Evolutionary conservation across 2,888 invertebrate species (phyloP).

Genomic region (Autographa gamma): DNA sequence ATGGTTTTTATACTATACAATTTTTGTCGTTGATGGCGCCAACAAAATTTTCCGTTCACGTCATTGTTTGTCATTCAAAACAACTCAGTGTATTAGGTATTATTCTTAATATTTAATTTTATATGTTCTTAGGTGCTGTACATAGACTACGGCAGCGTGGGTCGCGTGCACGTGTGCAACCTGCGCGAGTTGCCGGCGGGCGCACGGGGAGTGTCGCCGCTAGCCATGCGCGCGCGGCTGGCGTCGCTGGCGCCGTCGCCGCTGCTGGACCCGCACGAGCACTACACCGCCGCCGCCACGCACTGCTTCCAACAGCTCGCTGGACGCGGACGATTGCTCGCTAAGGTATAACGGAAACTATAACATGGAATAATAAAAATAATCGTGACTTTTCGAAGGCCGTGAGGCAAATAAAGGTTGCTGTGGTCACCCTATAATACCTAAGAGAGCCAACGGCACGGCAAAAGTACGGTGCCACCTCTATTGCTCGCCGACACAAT

Average conservation of each 20-base stretch:
- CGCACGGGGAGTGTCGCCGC: slow-evolving; percentile 82
- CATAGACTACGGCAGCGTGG: slow-evolving; percentile 93
- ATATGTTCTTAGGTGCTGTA: slow-evolving; percentile 89
- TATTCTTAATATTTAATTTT: background rate
- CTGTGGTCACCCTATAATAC: no score
- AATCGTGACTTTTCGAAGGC: no score
- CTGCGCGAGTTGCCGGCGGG: slow-evolving; percentile 79
- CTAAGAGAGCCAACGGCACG: no score
- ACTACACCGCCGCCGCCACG: slow-evolving; percentile 90
- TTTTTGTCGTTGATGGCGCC: no score
- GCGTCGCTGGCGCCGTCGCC: slow-evolving; percentile 92
- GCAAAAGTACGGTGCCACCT: no score
- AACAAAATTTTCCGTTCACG: no score
- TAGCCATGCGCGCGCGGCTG: slow-evolving; percentile 91
- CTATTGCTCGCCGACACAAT: no score
- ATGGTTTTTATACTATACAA: no score
- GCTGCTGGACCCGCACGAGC: slow-evolving; percentile 87
- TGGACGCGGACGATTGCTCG: slow-evolving; percentile 75
- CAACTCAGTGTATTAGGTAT: no score
- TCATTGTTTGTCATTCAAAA: no score
- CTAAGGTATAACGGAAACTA: no score
- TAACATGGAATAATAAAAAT: background rate
- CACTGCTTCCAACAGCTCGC: slow-evolving; percentile 87
- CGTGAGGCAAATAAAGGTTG: no score
- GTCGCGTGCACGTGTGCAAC: slow-evolving; percentile 79